Conservation (phyloP, 2,113 vertebrate species). For the Spilogale gracilis region DNA sequence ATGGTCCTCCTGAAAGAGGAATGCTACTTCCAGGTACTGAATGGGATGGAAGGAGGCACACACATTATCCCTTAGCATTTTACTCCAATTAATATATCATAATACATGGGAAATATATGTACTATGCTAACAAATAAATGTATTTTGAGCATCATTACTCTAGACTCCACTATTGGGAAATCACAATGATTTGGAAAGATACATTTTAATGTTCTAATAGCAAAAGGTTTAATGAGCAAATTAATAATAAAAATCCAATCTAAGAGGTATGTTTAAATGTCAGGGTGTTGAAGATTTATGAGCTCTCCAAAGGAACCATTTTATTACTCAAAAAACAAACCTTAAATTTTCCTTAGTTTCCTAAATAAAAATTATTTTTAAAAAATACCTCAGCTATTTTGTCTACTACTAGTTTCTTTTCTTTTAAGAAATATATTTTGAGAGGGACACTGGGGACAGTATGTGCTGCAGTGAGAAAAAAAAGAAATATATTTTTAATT, state of each 20-base stretch:
- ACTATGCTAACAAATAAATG: not conserved
- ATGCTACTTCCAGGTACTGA: not conserved
- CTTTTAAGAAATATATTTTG: conserved; percentile 21
- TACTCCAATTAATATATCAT: not conserved
- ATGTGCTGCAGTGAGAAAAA: no score
- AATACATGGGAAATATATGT: not conserved
- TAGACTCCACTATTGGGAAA: not conserved
- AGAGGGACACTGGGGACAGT: not conserved
- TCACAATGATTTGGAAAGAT: not conserved
- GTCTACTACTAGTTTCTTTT: not conserved
- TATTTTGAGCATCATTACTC: not conserved
- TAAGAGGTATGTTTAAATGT: not conserved
- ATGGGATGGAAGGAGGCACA: not conserved
- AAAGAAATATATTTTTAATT: conserved; percentile 40
- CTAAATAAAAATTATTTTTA: not conserved
- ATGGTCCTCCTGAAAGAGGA: not conserved
- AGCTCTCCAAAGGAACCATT: not conserved
- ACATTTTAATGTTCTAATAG: not conserved
- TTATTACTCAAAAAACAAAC: conserved; percentile 16
- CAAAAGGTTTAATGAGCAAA: not conserved
- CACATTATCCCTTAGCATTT: not conserved
- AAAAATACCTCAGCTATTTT: not conserved
- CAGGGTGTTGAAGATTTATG: not conserved
- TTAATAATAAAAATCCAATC: not conserved
- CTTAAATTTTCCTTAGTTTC: conserved; percentile 29